phyloP scores from a whole-genome alignment of 2,113 vertebrate genomes.

The Raja brachyura region DNA sequence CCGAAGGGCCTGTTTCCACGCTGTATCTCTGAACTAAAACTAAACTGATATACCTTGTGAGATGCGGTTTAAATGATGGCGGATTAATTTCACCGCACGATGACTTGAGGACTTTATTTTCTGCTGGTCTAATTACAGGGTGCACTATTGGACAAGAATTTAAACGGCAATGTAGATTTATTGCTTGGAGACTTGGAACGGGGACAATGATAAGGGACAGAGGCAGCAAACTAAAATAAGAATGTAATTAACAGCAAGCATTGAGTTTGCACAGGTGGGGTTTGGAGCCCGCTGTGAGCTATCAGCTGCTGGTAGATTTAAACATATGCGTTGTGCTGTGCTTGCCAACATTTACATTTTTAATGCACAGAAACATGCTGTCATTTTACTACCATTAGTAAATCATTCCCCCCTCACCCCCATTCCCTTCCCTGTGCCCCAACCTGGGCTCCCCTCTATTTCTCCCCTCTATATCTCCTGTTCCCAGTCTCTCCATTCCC shows the following conservation, averaged over 20 bases:
- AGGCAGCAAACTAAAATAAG: not conserved
- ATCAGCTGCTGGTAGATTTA: not conserved
- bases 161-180: not conserved
- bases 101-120: not conserved
- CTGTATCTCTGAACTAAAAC: too few species aligned
- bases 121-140: not conserved
- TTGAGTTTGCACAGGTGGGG: not conserved
- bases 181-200: not conserved
- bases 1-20: too few species aligned
- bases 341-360: not conserved
- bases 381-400: not conserved
- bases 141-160: not conserved
- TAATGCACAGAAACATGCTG: not conserved
- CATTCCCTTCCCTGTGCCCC: too few species aligned
- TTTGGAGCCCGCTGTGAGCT: not conserved
- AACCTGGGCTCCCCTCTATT: too few species aligned
- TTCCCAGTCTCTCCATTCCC: too few species aligned
- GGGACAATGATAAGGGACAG: not conserved
- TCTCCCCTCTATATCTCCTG: too few species aligned
- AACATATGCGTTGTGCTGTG: not conserved
- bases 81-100: too few species aligned
- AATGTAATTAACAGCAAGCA: not conserved
- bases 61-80: too few species aligned
- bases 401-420: too few species aligned
- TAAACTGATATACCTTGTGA: too few species aligned